Base-by-base conservation (phyloP, 2,113 vertebrate genomes). In the Bos javanicus region DNA sequence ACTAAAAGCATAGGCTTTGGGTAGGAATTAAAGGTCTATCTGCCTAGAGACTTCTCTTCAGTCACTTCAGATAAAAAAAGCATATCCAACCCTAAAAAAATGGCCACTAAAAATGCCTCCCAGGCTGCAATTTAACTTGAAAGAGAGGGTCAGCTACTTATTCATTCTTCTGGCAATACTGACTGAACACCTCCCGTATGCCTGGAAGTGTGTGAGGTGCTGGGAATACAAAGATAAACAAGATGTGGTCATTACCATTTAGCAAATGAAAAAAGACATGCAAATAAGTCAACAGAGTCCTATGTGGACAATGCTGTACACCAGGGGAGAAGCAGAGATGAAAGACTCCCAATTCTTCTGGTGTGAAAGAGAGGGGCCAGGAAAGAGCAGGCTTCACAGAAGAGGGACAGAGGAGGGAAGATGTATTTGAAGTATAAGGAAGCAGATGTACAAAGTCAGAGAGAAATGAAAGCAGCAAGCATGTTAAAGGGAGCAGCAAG, bases 211-310 rank as follows among this genome's bases (percentile, higher is more conserved):
- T 13, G 30, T 39, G 25, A 88, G 56, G 76, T 86, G 93, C 92
- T 28, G 28, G 48, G 67, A 97, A 71, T 48, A 93, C 67, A 71
- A 91, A 94, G 82, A 97, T 88, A 88, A 97, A 48, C 57, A 64
- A 78, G 59, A 74, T 3, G 12, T 25, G 26, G 74, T 46, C 87
- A 85, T 95, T 94, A 92, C 23, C 62, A 84, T 54, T 93, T 57
- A 90, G 80, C 46, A 95, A 96, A 90, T 86, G 52, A 67, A 85
- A 85, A 89, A 91, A 95, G 30, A 67, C 30, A 76, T 10, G 17
- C 82, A 86, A 91, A 74, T 48, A 88, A 59, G 64, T 78, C 82
- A 74, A 28, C 10, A 59, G 76, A 84, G 36, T 13, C 74, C 4
- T 57, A 13, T 67, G 30, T 56, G 81, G 26, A 57, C 57, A 94